Percentiles rank a stretch among this genome's conserved stretches.
phyloP scores from a whole-genome alignment of 2,797 vertebrate species.

The Cephalopachus bancanus region DNA sequence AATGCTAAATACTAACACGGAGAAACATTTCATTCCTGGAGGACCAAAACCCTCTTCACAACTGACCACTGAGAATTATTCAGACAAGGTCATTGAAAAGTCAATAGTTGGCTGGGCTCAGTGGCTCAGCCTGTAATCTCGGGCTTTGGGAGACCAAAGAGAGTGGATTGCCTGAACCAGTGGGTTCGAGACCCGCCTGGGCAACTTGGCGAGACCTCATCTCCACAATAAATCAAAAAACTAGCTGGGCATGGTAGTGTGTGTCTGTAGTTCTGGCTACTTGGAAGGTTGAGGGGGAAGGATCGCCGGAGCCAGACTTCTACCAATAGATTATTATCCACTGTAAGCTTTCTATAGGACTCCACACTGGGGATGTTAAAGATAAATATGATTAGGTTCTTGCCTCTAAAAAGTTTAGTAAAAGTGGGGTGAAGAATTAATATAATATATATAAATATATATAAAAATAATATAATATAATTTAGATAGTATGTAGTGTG shows the following conservation, averaged over 20 bases:
- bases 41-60: not conserved
- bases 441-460: too few relatives aligned
- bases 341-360: not conserved
- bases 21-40: not conserved
- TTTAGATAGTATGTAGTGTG: not conserved
- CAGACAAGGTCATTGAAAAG: not conserved
- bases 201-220: not conserved
- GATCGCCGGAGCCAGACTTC: not conserved
- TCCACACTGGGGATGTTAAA: not conserved
- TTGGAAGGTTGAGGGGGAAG: not conserved
- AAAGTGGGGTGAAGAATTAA: not conserved
- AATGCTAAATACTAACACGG: not conserved
- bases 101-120: too few relatives aligned
- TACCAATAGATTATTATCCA: not conserved
- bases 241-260: not conserved
- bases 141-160: not conserved
- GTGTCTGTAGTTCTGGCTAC: not conserved
- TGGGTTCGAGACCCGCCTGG: not conserved
- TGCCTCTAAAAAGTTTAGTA: not conserved
- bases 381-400: not conserved
- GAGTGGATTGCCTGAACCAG: not conserved
- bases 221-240: not conserved
- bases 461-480: too few relatives aligned
- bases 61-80: not conserved
- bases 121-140: too few relatives aligned